Base-by-base conservation (phyloP, 2,888 invertebrate species). In the Clostera curtula region DNA sequence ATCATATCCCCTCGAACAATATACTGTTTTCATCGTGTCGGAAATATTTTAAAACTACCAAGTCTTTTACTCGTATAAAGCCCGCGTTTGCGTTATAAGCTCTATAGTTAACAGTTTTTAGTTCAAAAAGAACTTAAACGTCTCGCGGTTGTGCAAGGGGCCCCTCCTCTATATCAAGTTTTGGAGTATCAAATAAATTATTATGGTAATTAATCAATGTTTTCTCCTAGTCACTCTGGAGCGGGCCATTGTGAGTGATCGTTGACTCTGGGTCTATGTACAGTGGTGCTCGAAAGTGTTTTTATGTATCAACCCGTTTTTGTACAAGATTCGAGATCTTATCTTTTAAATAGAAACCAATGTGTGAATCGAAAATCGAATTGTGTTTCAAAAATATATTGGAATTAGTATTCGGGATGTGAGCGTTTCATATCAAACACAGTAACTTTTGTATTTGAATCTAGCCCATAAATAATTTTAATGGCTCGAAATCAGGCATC, bases 161-260 rank as follows among this genome's bases (percentile, higher is more conserved):
- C 68, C 72, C 69, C 73, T 74, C 65, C 73, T 73, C 66, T 55
- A 54, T 73, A 75, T 77, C 79, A 72, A 76, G 75, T 79, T 82
- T 76, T 71, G 67, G 79, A 73, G 80, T 82, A 83, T 79, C 83
- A 83, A 82, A 83, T 83, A 83, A 83, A 83, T 82, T 76, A 83
- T 83, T 82, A 80, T 82, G 79, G 79, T 82, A 82, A 83, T 83
- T 83, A 83, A 83, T 83, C 83, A 83, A 79, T 75, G 82, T 83
- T 82, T 82, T 82, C 80, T 82, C 72, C 80, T 56, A 82, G 80
- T 83, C 82, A 83, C 76, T 83, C 66, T 53, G 59, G 62, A 56
- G 64, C 65, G 54, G 53, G 54, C 70, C 54, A 77, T 79, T 82
- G 80, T 80, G 76, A 80, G 69, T 77, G 80, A 80, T 79, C 75